Percentiles rank a stretch among this genome's conserved stretches.
Conservation (phyloP, 2,797 vertebrate species). For the Centroberyx gerrardi region DNA sequence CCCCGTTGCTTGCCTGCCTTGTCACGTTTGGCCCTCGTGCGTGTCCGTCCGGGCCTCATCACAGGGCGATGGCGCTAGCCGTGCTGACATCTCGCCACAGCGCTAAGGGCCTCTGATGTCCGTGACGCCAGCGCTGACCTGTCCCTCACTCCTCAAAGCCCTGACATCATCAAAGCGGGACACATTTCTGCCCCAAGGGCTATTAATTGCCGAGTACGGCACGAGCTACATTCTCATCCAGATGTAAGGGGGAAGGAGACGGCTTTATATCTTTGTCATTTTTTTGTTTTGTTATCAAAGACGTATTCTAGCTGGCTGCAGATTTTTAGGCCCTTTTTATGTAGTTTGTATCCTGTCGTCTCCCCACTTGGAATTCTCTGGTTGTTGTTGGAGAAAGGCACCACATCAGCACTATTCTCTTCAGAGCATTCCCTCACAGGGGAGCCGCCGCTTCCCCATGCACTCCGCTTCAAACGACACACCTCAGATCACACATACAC, state of each 20-base stretch:
- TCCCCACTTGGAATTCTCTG: constrained; percentile 55
- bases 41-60: constrained; percentile 70
- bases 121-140: constrained; percentile 66
- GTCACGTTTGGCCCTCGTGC: constrained; percentile 64
- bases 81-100: constrained; percentile 71
- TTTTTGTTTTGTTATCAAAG: constrained; percentile 56
- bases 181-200: constrained; percentile 42
- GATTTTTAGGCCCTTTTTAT: constrained; percentile 63
- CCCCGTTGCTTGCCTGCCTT: constrained; percentile 71
- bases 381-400: constrained; percentile 57
- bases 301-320: constrained; percentile 40
- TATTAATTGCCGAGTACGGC: constrained; percentile 43
- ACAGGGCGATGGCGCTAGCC: constrained; percentile 47
- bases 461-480: constrained; percentile 63
- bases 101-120: constrained; percentile 73
- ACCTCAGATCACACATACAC: constrained; percentile 57
- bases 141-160: constrained; percentile 68
- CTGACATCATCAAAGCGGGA: constrained; percentile 76
- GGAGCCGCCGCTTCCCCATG: constrained; percentile 38
- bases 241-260: constrained; percentile 41
- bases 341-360: constrained; percentile 48
- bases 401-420: constrained; percentile 78
- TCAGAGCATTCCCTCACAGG: constrained; percentile 61
- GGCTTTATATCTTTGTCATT: constrained; percentile 32
- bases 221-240: constrained; percentile 45